A percentile compares a stretch with the other conserved stretches of the same genome.
These are phyloP conservation scores for Synergus gifuensis DNA, from an alignment of 2,888 invertebrate species.

Conservation along the genomic window DNA sequence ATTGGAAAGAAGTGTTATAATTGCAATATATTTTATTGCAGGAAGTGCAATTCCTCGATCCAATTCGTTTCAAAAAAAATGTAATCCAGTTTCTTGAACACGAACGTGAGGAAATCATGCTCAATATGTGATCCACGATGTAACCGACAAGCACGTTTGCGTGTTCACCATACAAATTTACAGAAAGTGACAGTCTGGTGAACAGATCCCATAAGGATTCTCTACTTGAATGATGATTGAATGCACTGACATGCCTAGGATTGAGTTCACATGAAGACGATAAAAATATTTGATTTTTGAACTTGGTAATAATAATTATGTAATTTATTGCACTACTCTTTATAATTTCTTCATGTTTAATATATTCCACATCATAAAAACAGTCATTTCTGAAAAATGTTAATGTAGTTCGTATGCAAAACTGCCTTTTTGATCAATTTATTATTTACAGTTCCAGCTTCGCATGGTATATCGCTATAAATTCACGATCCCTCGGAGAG, in stretches of 20 bases:
- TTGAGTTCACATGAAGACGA: background rate
- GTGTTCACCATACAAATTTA: background rate
- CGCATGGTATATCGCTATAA: background rate
- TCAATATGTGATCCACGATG: conserved; percentile 11
- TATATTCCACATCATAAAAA: background rate
- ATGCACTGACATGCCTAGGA: background rate
- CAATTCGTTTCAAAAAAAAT: background rate
- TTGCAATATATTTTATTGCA: background rate
- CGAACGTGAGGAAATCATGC: background rate
- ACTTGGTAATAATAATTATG: no score
- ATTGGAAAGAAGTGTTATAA: background rate
- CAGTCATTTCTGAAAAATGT: background rate
- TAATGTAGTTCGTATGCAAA: background rate
- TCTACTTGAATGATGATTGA: background rate
- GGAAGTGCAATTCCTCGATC: background rate
- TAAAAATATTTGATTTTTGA: background rate
- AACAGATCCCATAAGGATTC: background rate
- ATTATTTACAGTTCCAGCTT: background rate
- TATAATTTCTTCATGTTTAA: background rate
- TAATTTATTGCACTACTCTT: no score
- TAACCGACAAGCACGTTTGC: background rate
- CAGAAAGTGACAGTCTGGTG: background rate
- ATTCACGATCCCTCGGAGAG: background rate
- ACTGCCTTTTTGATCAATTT: background rate
- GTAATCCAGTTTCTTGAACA: background rate